phyloP scores from a whole-genome alignment of 2,888 invertebrate species.

The Chorisops tibialis region DNA sequence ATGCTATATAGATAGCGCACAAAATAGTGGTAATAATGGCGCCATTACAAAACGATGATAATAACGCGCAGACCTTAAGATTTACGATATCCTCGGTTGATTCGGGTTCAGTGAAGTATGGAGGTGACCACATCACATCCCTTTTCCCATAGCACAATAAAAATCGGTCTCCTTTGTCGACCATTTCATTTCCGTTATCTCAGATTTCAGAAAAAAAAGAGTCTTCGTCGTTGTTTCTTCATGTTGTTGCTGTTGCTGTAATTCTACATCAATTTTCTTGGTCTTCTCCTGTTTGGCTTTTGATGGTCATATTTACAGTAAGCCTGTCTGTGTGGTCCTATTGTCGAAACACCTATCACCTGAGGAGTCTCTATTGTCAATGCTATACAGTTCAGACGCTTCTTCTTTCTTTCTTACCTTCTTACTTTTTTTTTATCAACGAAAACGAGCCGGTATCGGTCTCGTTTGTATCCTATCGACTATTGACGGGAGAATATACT shows the following conservation, averaged over 20 bases:
- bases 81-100: constrained; percentile 21
- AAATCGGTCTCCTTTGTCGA: constrained; percentile 22
- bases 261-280: neutral
- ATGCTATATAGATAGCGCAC: neutral
- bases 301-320: constrained; percentile 24
- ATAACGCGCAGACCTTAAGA: constrained; percentile 3
- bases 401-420: neutral
- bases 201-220: constrained; percentile 19
- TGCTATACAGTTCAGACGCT: constrained; percentile 5
- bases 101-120: constrained; percentile 14
- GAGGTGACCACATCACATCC: constrained; percentile 16
- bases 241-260: neutral
- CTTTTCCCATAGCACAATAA: constrained; percentile 15
- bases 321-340: constrained; percentile 31
- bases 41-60: constrained; percentile 21
- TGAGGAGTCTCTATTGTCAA: constrained; percentile 17
- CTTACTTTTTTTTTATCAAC: neutral
- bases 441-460: neutral
- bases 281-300: constrained; percentile 12
- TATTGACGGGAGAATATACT: neutral
- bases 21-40: constrained; percentile 20
- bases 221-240: neutral
- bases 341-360: constrained; percentile 28
- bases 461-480: constrained; percentile 1
- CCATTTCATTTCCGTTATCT: constrained; percentile 25